phyloP scores from a whole-genome alignment of 2,888 invertebrate species.

The Phoenoteleia sp. region DNA sequence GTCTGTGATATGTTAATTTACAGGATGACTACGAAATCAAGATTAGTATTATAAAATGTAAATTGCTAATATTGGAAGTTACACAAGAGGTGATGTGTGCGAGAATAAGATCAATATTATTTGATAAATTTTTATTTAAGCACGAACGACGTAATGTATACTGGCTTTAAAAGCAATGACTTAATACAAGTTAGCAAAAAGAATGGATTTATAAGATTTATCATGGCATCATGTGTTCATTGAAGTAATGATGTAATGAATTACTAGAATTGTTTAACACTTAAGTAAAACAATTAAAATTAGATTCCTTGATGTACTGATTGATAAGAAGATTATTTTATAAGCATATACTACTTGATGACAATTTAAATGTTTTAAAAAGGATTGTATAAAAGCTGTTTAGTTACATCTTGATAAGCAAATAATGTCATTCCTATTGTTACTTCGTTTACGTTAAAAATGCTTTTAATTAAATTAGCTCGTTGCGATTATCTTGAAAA shows the following conservation, averaged over 20 bases:
- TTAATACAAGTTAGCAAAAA: constrained; percentile 22
- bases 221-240: constrained; percentile 25
- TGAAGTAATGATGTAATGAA: constrained; percentile 24
- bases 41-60: constrained; percentile 14
- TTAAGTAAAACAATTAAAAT: constrained; percentile 44
- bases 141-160: constrained; percentile 3
- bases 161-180: constrained; percentile 8
- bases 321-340: constrained; percentile 15
- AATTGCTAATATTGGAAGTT: constrained; percentile 33
- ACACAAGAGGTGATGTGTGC: constrained; percentile 13
- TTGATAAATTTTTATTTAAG: constrained; percentile 41
- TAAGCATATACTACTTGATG: no score
- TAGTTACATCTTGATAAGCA: no score
- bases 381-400: no score
- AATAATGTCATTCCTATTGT: no score
- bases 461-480: no score
- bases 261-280: constrained; percentile 28
- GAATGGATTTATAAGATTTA: constrained; percentile 30
- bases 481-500: not conserved
- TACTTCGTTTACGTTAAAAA: no score
- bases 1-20: constrained; percentile 41
- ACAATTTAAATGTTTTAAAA: no score
- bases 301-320: constrained; percentile 8
- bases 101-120: constrained; percentile 24
- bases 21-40: constrained; percentile 11